phyloP scores from a whole-genome alignment of 2,797 vertebrate species.

The Myoxocephalus aenaeus region DNA sequence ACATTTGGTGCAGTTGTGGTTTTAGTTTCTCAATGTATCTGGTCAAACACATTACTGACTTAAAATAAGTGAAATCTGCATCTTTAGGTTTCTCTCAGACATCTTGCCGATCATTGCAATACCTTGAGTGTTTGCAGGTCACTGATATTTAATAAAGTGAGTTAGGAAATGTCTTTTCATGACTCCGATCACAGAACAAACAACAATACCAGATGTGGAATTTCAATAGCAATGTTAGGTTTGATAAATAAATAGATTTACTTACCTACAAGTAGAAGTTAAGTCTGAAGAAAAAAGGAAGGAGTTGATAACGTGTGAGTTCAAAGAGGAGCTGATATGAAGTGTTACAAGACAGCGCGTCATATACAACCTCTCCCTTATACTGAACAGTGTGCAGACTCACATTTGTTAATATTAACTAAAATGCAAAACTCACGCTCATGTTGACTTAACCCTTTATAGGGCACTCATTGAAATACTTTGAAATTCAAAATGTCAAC shows the following conservation, averaged over 20 bases:
- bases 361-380: background rate
- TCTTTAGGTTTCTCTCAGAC: background rate
- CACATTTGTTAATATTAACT: conserved; percentile 37
- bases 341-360: background rate
- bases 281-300: background rate
- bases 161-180: background rate
- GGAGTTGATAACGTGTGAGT: conserved; percentile 4
- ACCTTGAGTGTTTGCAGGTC: background rate
- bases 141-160: background rate
- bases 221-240: background rate
- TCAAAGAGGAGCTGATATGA: conserved; percentile 32
- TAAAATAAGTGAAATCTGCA: background rate
- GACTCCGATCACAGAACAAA: background rate
- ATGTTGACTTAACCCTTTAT: background rate
- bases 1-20: background rate
- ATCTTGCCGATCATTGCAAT: background rate
- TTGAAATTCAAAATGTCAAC: too few species aligned
- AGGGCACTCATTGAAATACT: too few species aligned
- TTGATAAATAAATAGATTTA: conserved; percentile 12
- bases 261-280: conserved; percentile 39
- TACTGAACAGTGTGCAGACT: background rate
- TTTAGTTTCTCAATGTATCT: background rate
- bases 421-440: conserved; percentile 45
- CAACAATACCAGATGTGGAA: background rate
- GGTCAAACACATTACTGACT: background rate